Evolutionary conservation across 2,888 invertebrate species (phyloP), one percentile per base, ranked within the genome.

Genomic region (Elmis aenea): DNA sequence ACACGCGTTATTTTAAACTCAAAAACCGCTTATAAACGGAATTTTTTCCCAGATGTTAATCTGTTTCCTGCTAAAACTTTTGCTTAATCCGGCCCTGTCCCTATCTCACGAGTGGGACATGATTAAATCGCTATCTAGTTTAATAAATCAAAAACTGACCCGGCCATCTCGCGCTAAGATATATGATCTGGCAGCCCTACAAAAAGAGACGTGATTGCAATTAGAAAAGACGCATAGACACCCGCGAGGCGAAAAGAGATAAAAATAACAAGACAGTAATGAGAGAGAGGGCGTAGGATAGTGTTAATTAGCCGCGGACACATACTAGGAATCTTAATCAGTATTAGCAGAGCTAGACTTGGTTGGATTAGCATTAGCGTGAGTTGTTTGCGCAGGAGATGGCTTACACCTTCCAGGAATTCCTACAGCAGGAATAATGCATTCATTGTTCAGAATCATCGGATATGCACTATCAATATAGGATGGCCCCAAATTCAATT

Each of bases 251-350:
- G 15, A 41, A 32, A 37, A 26, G n/a, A n/a, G n/a, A n/a, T n/a
- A n/a, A n/a, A n/a, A n/a, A n/a, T n/a, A n/a, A n/a, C n/a, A n/a
- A 16, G 14, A 18, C 6, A 3, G 22, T 13, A 11, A n/a, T 24
- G 26, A 33, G 13, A 12, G 29, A 37, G 41, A 41, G 12, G 22
- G 16, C 2, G 13, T 14, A 29, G 25, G 38, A 33, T 35, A 24
- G 35, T 42, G 41, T 42, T 47, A 47, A 47, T 47, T 47, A 47
- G 42, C 46, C 44, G 41, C 39, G 46, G 47, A 45, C 45, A 47
- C 45, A 47, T 40, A 42, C 42, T 33, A 42, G 45, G 47, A 47
- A 47, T 45, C 45, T 45, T 45, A 47, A 47, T 47, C 42, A 47
- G 47, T 35, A 41, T 45, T 45, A 42, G 35, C 37, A 26, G 28